Base-by-base conservation (phyloP, 2,888 invertebrate genomes). In the Carpatolechia fugitivella region DNA sequence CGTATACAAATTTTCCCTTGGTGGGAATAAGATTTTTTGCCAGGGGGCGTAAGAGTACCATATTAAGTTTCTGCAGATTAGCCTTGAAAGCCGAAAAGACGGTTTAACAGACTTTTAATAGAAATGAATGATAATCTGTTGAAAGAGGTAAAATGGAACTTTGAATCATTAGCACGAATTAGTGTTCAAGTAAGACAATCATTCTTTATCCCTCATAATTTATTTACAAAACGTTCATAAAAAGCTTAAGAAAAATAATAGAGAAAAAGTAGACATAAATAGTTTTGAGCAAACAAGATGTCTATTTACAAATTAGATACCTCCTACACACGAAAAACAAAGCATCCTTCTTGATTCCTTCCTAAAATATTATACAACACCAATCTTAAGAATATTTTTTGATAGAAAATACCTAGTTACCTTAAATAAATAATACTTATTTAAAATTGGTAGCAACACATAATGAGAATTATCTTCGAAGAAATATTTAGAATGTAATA, bases 151-250 rank as follows among this genome's bases (percentile, higher is more conserved):
- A n/a, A n/a, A n/a, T n/a, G n/a, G n/a, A n/a, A n/a, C n/a, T n/a
- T n/a, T n/a, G n/a, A n/a, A n/a, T n/a, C n/a, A n/a, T n/a, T n/a
- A n/a, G n/a, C n/a, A n/a, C n/a, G n/a, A n/a, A n/a, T n/a, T n/a
- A n/a, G n/a, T 6, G 7, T 8, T 18, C 2, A 11, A 41, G 11
- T 11, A 10, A 41, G 18, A 18, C 0, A 41, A 41, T 8, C 18
- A 41, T 18, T 7, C 11, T 11, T 41, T 18, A 63, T 70, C 69
- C 65, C 69, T 70, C 72, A 64, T 72, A 68, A 68, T 82, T 84
- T 85, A 85, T 84, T 82, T 85, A 85, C 85, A 85, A 69, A 67
- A 65, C 62, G 63, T 11, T 30, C 29, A 35, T 20, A 66, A 65
- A 61, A 59, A 67, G 65, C 60, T 66, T 24, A 13, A 13, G 57